Base-by-base conservation (phyloP, 64 coral and sea anemone genomes). In the Platygyra sinensis region DNA sequence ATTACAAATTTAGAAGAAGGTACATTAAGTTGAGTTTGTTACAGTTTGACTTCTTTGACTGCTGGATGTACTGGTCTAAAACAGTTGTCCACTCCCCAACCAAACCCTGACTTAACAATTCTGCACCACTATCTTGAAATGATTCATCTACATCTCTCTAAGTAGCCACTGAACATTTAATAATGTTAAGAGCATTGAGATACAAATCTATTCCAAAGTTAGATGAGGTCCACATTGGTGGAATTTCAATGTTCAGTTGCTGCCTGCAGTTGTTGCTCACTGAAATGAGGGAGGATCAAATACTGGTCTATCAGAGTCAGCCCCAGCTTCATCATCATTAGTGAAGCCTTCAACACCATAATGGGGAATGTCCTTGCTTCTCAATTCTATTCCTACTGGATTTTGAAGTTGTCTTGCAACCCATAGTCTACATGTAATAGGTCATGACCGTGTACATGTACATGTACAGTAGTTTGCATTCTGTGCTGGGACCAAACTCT, bases 161-260 rank as follows among this genome's bases (percentile, higher is more conserved):
- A 38, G 36, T 38, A 38, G 36, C 36, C 36, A 38, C 36, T 38
- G 36, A 38, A 71, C n/a, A n/a, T 74, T 74, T 74, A 0, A 77
- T 20, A 50, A 77, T 49, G 39, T 7, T 20, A 76, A 87, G 73
- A 86, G 89, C 75, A 72, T 94, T 65, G 17, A 94, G 72, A 69
- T 90, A 94, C 5, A 90, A 60, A 90, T 94, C 74, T 74, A 94
- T 94, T 90, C 93, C 88, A 91, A 86, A 94, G 75, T 94, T 91
- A 63, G 82, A 74, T 30, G 88, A 94, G 55, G 39, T 75, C 76
- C 80, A 89, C 81, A 55, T 76, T 60, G 74, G 16, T 88, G 79
- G 60, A 73, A 94, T 87, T 88, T 87, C 72, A 88, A 19, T 10
- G 52, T 89, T 25, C 67, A 89, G 71, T 59, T 76, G 52, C 39